Evolutionary conservation across 2,113 vertebrate genomes (phyloP), one percentile per base, ranked within the genome.

Genomic region (Aegithalos caudatus): DNA sequence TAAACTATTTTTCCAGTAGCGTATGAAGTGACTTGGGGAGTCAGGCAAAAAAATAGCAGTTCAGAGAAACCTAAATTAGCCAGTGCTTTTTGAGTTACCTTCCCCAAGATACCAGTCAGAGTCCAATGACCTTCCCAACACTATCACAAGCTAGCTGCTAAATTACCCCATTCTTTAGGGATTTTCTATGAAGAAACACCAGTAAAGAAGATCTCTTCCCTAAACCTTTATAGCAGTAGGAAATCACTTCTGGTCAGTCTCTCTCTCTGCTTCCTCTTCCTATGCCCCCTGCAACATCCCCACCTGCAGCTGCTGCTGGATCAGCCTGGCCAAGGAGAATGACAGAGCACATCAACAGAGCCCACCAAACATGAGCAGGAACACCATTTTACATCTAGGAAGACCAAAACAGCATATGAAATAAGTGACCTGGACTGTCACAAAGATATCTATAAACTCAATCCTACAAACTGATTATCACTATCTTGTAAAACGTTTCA

Each of bases 291-390:
- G 37, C 40, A 74, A 33, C 8, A 23, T 78, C 48, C 12, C 14
- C 18, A 31, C 7, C 24, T 42, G 15, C 0, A 0, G 7, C 4
- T 65, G 40, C 38, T 92, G 25, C 24, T 2, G 10, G 4, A 7
- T n/a, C 38, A 79, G 16, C 24, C 65, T 58, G 57, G 45, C 11
- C 42, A 57, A 70, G 27, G 45, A 35, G 15, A 45, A 14, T 38
- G 40, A 23, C 3, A 54, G 14, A 83, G 33, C 7, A 37, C 24
- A 61, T 31, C 54, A 53, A 12, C 18, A 83, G 23, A 83, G 10
- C 13, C 29, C 27, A 70, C 2, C 13, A 38, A 37, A 6, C 0
- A 0, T 37, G 14, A 82, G 16, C 19, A 73, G 29, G 9, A 70
- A 4, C 0, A 1, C 4, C 29, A 7, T 6, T 84, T n/a, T 40